These are phyloP conservation scores for Camponotus fellah DNA, from an alignment of 2,888 invertebrate species.

Conservation along the genomic window DNA sequence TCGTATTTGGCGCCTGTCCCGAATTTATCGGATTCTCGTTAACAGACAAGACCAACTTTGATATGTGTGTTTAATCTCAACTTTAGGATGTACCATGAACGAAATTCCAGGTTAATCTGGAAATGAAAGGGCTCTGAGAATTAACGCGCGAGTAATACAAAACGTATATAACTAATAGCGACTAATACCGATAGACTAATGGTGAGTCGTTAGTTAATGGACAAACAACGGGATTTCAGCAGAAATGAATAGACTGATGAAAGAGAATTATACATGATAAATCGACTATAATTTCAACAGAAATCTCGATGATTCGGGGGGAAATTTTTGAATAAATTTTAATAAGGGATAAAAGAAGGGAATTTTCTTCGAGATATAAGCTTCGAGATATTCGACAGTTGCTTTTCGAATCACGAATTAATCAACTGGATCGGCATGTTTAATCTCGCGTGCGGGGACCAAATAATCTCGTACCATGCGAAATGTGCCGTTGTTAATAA, in stretches of 20 bases:
- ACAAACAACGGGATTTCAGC: constrained; percentile 33
- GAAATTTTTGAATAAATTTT: not conserved
- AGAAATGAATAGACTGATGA: not conserved
- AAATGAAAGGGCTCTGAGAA: constrained; percentile 27
- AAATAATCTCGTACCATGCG: not conserved
- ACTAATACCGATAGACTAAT: constrained; percentile 3
- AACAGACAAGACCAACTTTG: constrained; percentile 3
- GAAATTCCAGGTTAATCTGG: constrained; percentile 20
- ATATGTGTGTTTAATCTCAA: not conserved
- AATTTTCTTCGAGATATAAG: not conserved
- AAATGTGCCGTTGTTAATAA: not conserved
- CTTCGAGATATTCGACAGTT: not conserved
- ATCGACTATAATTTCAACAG: not conserved
- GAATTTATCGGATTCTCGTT: constrained; percentile 28
- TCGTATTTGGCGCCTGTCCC: not conserved
- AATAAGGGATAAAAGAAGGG: not conserved
- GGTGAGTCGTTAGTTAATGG: constrained; percentile 11
- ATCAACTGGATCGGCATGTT: not conserved
- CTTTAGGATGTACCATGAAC: not conserved
- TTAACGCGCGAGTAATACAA: constrained; percentile 33
- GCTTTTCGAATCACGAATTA: too few species aligned
- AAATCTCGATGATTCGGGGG: not conserved
- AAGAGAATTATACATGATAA: not conserved
- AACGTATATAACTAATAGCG: constrained; percentile 9
- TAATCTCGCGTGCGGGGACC: not conserved